Percentiles rank a stretch among this genome's conserved stretches.
Conservation (phyloP, 92 coral and sea anemone genomes). For the Blastomussa wellsi region DNA sequence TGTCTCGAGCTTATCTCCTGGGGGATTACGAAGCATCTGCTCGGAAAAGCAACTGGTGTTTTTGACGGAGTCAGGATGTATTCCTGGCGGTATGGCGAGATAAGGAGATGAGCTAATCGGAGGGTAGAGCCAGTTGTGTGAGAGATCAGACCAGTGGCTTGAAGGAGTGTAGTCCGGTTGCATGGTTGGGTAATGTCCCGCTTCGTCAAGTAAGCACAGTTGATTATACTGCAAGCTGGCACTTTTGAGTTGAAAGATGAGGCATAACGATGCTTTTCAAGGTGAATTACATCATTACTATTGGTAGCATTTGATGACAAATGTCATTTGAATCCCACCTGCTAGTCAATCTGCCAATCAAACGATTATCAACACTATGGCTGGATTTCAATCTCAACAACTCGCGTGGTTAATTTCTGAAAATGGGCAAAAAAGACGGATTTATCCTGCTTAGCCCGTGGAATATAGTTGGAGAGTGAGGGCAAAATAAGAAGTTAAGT, state of each 20-base stretch:
- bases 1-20: slow-evolving; percentile 4
- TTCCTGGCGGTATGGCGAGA: not conserved
- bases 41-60: slow-evolving; percentile 13
- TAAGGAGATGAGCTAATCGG: not conserved
- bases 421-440: not conserved
- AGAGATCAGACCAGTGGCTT: slow-evolving; percentile 18
- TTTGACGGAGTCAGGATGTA: slow-evolving; percentile 15
- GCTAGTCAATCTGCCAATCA: slow-evolving; percentile 22
- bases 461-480: not conserved
- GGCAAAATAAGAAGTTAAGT: not conserved
- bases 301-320: slow-evolving; percentile 24
- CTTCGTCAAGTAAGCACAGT: not conserved
- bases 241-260: not conserved
- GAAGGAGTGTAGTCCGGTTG: slow-evolving; percentile 26
- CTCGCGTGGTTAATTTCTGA: not conserved
- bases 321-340: slow-evolving; percentile 19
- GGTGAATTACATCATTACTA: slow-evolving; percentile 13
- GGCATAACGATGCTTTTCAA: slow-evolving; percentile 7
- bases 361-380: not conserved
- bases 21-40: slow-evolving; percentile 11
- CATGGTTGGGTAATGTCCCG: not conserved
- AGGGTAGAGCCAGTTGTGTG: slow-evolving; percentile 31
- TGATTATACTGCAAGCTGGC: not conserved
- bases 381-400: not conserved
- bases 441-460: not conserved